Base-by-base conservation (phyloP, 2,797 vertebrate genomes). In the Heliangelus exortis region DNA sequence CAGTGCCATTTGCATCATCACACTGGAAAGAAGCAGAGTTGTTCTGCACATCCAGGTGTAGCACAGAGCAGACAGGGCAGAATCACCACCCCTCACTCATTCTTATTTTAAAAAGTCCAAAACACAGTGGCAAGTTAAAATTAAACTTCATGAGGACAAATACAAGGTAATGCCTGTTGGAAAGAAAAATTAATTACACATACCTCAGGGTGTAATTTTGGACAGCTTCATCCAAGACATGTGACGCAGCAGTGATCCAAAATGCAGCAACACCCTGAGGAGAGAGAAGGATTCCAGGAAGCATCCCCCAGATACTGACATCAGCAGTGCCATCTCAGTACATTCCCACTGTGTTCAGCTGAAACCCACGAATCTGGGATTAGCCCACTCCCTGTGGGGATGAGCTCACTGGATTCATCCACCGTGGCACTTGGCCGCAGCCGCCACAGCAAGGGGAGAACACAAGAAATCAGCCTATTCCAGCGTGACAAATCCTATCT, bases 1-100 rank as follows among this genome's bases (percentile, higher is more conserved):
- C 55, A 45, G 0, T 0, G 36, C 11, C 29, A 9, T 12, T 25
- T 43, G 26, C n/a, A 15, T 16, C 5, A 6, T 29, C 1, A 1
- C 4, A 2, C 34, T 63, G 31, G 71, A 25, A 83, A 9, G 5
- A 65, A 17, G 21, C 55, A 79, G 31, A 3, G 2, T 2, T n/a
- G 28, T 8, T 67, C 76, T 59, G 54, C 50, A 58, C 23, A 12
- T 9, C 26, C n/a, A 58, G 9, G 2, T 6, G 23, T 31, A 9
- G 15, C 57, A 61, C 36, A 13, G 1, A 3, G 25, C 31, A 23
- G 26, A 43, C 6, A 41, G 9, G 62, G 43, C 39, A 86, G 14
- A 81, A 29, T 28, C 33, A 47, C 23, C 4, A 10, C 9, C 12
- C 67, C 71, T 80, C 41, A 15, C 22, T 22, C 31, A n/a, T 36